Base-by-base conservation (phyloP, 2,888 invertebrate genomes). In the Ischnus inquisitorius region DNA sequence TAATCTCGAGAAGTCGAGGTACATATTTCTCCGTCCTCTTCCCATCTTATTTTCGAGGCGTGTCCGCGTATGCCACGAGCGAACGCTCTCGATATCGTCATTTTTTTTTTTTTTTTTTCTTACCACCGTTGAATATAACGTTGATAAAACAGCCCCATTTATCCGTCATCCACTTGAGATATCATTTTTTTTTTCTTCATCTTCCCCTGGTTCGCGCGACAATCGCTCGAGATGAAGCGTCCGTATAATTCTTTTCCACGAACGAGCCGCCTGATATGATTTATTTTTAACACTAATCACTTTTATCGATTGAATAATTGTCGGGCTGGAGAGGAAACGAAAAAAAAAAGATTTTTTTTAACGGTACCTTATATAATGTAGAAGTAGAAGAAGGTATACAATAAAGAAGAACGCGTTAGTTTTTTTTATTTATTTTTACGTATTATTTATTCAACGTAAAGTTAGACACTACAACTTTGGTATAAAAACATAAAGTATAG, bases 401-500 rank as follows among this genome's bases (percentile, higher is more conserved):
- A 99, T 94, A 99, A 98, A 98, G 72, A 16, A 39, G 48, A 51
- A 67, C 48, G 34, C 72, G 1, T 46, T 19, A 25, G 28, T 25
- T 54, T 54, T 22, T 54, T 10, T 54, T 51, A 19, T 48, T 57
- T 84, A 77, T 68, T 86, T 85, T 81, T 79, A 85, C 79, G 79
- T 83, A 87, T 92, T 92, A 92, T 93, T 93, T 92, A 92, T 91
- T 92, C 88, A 93, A 93, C 93, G 91, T 93, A 91, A 93, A 92
- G 90, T 93, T 93, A 93, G 92, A 93, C 90, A 93, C 92, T 93
- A 93, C 93, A 93, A 93, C 94, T 94, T 94, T 94, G 94, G 94
- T 94, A 94, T 94, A 94, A 94, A 94, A 91, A 91, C 91, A 90
- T 91, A 91, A 92, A 91, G 89, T 89, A 91, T 92, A 90, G 90